Evolutionary conservation across 2,888 invertebrate species (phyloP).

Genomic region (Caenorhabditis angaria): DNA sequence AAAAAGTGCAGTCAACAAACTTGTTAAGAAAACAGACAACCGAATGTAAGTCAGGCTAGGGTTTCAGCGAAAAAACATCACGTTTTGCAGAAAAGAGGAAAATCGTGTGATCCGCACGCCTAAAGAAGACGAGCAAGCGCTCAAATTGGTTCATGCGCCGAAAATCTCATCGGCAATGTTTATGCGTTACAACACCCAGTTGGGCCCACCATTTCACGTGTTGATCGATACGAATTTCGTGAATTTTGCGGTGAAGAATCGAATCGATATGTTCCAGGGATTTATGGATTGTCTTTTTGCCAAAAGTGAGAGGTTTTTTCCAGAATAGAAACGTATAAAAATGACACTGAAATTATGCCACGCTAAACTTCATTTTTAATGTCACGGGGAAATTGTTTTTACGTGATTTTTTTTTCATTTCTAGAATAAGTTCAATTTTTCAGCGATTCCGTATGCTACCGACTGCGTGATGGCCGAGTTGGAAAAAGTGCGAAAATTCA

Average conservation of each 20-base stretch:
- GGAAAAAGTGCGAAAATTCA: slow-evolving; percentile 92
- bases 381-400: no score
- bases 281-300: slow-evolving; percentile 99
- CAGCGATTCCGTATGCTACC: slow-evolving; percentile 93
- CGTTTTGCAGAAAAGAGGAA: slow-evolving; percentile 65
- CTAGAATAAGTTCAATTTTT: slow-evolving; percentile 23
- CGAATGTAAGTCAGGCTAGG: slow-evolving; percentile 64
- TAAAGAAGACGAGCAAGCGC: slow-evolving; percentile 68
- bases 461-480: slow-evolving; percentile 97
- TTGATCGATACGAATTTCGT: slow-evolving; percentile 97
- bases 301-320: slow-evolving; percentile 79
- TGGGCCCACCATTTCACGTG: slow-evolving; percentile 97
- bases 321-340: no score
- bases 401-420: not conserved
- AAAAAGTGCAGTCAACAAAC: slow-evolving; percentile 55
- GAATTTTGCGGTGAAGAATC: slow-evolving; percentile 96
- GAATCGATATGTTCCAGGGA: slow-evolving; percentile 91
- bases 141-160: slow-evolving; percentile 69
- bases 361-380: no score
- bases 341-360: no score
- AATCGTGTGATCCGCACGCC: slow-evolving; percentile 63
- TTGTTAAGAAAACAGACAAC: slow-evolving; percentile 69
- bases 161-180: slow-evolving; percentile 84
- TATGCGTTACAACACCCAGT: slow-evolving; percentile 95
- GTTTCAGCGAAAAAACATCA: slow-evolving; percentile 3